Evolutionary conservation across 2,888 invertebrate genomes (phyloP), one percentile per base, ranked within the genome.

Genomic region (Mythimna vitellina): DNA sequence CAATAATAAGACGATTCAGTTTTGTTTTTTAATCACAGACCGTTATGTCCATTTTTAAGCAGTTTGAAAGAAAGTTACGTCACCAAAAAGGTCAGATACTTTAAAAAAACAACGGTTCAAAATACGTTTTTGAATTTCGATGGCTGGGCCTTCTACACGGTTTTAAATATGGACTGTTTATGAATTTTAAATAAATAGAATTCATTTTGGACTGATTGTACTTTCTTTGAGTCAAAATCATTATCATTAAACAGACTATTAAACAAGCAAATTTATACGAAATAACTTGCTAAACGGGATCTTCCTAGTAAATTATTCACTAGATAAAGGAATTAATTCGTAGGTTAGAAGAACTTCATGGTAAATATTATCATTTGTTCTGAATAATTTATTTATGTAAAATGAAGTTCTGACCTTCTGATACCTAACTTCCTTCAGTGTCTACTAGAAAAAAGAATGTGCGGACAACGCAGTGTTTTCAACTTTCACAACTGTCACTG

Each of bases 1-100:
- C 12, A 53, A 51, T 57, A 66, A 56, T 63, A 25, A 66, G 58
- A 35, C 12, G 6, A 35, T 46, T 54, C 35, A 42, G 66, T 60
- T 66, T 14, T 46, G 17, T 14, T 75, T 64, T 17, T 25, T 9
- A 60, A 8, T 17, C 42, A 22, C 17, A 38, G 49, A 66, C 63
- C 53, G 58, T 49, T 75, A 75, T n/a, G 20, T 53, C 32, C 17
- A 74, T 53, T 78, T 53, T 12, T 35, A 78, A 61, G 38, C 49
- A 38, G 20, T 53, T 53, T 73, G 17, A 12, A 22, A 60, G 35
- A 70, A 35, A 42, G 53, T n/a, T 53, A 42, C 42, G 8, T 38
- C 14, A 0, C 9, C 22, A 74, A 71, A 63, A 32, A 63, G 32
- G 42, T 64, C 38, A 14, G 22, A 12, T 54, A 4, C 25, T 8